A percentile compares a stretch with the other conserved stretches of the same genome.
Conservation (phyloP, 1,140 invertebrate genomes). For the Batillaria attramentaria region DNA sequence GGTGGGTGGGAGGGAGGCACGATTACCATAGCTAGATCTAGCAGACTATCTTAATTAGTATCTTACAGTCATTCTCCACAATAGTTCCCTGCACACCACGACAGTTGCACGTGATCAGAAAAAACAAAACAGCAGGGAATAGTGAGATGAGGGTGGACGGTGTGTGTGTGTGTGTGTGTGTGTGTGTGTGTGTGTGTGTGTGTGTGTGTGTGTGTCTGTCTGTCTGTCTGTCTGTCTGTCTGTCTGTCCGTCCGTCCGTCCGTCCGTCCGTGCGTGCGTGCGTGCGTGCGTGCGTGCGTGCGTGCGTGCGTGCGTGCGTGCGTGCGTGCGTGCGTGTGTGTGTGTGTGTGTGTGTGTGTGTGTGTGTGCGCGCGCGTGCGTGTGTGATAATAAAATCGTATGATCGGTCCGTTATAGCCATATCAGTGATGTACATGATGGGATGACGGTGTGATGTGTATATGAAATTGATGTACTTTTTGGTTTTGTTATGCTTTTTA, state of each 20-base stretch:
- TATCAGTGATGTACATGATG: too few relatives aligned
- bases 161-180: neutral
- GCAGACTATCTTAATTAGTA: too few relatives aligned
- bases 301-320: neutral
- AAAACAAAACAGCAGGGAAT: neutral
- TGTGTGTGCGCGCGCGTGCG: too few relatives aligned
- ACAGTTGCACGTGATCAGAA: neutral
- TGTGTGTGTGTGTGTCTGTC: slow-evolving; percentile 15
- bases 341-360: too few relatives aligned
- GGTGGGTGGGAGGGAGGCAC: neutral
- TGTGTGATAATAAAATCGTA: too few relatives aligned
- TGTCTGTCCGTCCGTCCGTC: neutral
- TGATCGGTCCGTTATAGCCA: too few relatives aligned
- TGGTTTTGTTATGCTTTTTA: too few relatives aligned
- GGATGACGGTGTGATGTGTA: too few relatives aligned
- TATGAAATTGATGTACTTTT: too few relatives aligned
- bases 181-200: neutral
- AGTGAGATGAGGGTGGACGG: neutral
- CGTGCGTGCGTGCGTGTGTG: too few relatives aligned
- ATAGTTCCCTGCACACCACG: neutral
- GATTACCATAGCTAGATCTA: too few relatives aligned
- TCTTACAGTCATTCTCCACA: neutral
- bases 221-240: slow-evolving; percentile 2
- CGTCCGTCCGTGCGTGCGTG: neutral
- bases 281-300: neutral